phyloP scores from a whole-genome alignment of 2,797 vertebrate genomes.

The Eutrigla gurnardus region DNA sequence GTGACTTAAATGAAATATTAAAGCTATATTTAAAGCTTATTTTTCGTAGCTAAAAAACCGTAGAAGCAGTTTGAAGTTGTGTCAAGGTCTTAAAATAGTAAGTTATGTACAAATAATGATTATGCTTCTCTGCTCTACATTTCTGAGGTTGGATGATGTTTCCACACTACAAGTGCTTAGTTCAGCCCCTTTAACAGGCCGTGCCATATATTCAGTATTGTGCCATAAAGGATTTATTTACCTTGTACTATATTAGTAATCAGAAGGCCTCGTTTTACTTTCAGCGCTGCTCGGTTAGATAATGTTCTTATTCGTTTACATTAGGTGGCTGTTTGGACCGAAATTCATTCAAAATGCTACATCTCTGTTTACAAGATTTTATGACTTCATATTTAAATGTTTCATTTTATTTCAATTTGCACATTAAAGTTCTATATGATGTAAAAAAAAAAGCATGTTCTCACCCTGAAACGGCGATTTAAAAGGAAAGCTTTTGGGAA shows the following conservation, averaged over 20 bases:
- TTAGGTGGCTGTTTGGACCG: conserved; percentile 46
- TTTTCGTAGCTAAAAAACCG: conserved; percentile 57
- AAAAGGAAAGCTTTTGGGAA: background rate
- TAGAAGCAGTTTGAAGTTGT: conserved; percentile 55
- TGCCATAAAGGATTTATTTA: conserved; percentile 45
- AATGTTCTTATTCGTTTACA: conserved; percentile 23
- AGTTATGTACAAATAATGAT: conserved; percentile 36
- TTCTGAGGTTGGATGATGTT: conserved; percentile 45
- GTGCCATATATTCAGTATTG: conserved; percentile 50
- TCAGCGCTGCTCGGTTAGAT: conserved; percentile 45
- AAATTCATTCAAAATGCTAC: conserved; percentile 34
- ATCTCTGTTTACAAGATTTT: conserved; percentile 33
- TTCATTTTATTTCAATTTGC: conserved; percentile 38
- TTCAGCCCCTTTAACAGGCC: conserved; percentile 50
- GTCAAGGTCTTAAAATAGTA: conserved; percentile 45
- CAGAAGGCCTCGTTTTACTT: conserved; percentile 30
- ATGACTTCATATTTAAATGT: conserved; percentile 60
- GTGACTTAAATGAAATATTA: conserved; percentile 50
- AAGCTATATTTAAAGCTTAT: conserved; percentile 48
- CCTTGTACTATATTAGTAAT: conserved; percentile 51
- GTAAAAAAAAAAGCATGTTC: conserved; percentile 4
- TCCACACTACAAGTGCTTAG: conserved; percentile 33
- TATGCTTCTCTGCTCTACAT: conserved; percentile 45
- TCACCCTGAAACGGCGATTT: background rate
- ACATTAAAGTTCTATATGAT: conserved; percentile 59